Evolutionary conservation across 30 jellyfish, hydroid and myxozoan species (phyloP).

Genomic region (Clytia hemisphaerica): DNA sequence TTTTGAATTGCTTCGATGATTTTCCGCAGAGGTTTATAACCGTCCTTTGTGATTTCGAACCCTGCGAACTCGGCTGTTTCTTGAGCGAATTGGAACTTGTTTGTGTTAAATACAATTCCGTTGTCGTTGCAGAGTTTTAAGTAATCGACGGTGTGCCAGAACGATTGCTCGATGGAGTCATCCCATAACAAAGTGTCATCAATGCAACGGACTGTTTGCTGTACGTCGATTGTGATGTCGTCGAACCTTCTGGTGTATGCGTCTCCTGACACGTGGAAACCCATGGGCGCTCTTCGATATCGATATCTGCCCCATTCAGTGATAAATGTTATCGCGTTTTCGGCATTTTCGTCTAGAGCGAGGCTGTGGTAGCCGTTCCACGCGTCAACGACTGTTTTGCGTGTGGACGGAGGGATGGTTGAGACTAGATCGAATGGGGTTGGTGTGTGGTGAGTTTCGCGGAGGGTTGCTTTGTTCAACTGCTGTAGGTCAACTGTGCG

Average conservation of each 20-base stretch:
- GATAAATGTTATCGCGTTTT: slow-evolving; percentile 27
- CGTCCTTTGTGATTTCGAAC: slow-evolving; percentile 34
- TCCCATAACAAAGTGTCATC: slow-evolving; percentile 48
- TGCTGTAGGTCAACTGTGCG: slow-evolving; percentile 52
- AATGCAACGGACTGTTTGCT: too few species aligned
- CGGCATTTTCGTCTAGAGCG: slow-evolving; percentile 10
- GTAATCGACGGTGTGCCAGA: slow-evolving; percentile 40
- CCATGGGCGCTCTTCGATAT: slow-evolving; percentile 38
- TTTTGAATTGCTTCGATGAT: slow-evolving; percentile 10
- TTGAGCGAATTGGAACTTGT: slow-evolving; percentile 31
- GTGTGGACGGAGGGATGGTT: slow-evolving; percentile 21
- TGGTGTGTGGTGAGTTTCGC: slow-evolving; percentile 68
- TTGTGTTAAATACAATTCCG: slow-evolving; percentile 30
- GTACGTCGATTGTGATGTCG: too few species aligned
- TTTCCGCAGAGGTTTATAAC: slow-evolving; percentile 16
- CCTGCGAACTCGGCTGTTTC: slow-evolving; percentile 57
- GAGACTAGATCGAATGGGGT: slow-evolving; percentile 29
- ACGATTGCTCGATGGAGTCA: slow-evolving; percentile 1
- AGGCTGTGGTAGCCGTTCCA: slow-evolving; percentile 72
- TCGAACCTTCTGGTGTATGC: slow-evolving; percentile 51
- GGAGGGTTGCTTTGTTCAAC: slow-evolving; percentile 34
- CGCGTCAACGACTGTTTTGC: slow-evolving; percentile 57
- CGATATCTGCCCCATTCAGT: slow-evolving; percentile 62
- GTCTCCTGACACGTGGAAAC: slow-evolving; percentile 58
- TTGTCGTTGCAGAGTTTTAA: slow-evolving; percentile 7